Conservation (phyloP, 2,888 invertebrate genomes). For the Podotricha telesiphe region DNA sequence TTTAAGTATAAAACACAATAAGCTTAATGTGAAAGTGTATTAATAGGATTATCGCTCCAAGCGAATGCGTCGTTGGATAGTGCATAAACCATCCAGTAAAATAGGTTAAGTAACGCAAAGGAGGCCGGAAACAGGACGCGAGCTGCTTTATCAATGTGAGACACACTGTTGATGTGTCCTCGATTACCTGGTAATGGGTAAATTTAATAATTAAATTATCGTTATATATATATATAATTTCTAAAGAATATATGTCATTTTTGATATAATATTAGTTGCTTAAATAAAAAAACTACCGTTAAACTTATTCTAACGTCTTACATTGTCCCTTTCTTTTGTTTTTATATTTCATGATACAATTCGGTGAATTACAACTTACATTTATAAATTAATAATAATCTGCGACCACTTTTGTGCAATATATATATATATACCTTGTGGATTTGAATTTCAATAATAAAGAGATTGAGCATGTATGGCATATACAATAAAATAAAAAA, state of each 20-base stretch:
- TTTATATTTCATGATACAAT: too few species aligned
- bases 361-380: too few species aligned
- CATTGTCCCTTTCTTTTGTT: too few species aligned
- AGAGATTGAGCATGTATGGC: too few species aligned
- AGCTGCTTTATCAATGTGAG: constrained; percentile 92
- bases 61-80: constrained; percentile 90
- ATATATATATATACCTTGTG: too few species aligned
- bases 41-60: constrained; percentile 87
- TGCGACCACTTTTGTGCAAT: too few species aligned
- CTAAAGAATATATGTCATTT: not conserved
- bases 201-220: constrained; percentile 1
- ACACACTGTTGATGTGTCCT: constrained; percentile 93
- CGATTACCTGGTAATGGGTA: constrained; percentile 65
- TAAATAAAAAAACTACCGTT: too few species aligned
- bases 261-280: not conserved
- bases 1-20: not conserved
- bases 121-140: constrained; percentile 93
- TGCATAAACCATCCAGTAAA: constrained; percentile 95
- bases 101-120: constrained; percentile 92
- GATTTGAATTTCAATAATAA: too few species aligned
- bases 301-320: too few species aligned
- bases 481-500: not conserved
- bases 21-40: constrained; percentile 30
- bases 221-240: too few species aligned
- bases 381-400: too few species aligned